Conservation (phyloP, 1,140 invertebrate species). For the Cepaea nemoralis region DNA sequence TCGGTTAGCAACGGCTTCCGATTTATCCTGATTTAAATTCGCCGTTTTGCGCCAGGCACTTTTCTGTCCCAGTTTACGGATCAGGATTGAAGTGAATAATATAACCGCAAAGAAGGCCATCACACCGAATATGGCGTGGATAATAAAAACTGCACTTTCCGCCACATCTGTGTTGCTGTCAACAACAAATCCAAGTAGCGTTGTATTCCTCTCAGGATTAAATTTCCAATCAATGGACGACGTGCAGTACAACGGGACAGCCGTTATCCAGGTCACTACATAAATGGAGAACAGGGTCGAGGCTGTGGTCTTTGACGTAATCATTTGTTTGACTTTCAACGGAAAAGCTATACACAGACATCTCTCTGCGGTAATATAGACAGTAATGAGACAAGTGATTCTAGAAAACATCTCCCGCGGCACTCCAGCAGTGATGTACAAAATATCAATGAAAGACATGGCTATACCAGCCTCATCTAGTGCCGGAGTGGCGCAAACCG, state of each 20-base stretch:
- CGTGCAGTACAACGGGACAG: background rate
- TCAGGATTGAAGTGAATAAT: background rate
- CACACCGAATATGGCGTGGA: background rate
- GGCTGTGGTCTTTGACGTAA: background rate
- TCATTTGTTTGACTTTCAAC: background rate
- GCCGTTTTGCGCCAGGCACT: background rate
- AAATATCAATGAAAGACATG: background rate
- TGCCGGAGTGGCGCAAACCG: background rate
- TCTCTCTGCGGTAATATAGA: no score
- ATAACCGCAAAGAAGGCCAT: background rate
- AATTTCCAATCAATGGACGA: conserved; percentile 7
- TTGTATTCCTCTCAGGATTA: background rate
- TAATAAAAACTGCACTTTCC: background rate
- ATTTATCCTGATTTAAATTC: no score
- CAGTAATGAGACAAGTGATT: no score
- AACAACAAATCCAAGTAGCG: background rate
- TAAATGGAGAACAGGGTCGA: background rate
- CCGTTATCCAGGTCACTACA: background rate
- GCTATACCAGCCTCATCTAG: background rate
- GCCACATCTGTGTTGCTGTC: no score
- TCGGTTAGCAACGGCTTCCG: background rate
- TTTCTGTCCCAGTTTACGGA: background rate
- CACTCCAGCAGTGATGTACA: background rate
- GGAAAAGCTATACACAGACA: background rate
- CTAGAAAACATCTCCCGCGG: background rate